These are phyloP conservation scores for Grus americana DNA, from an alignment of 2,113 vertebrate species.

Conservation along the genomic window DNA sequence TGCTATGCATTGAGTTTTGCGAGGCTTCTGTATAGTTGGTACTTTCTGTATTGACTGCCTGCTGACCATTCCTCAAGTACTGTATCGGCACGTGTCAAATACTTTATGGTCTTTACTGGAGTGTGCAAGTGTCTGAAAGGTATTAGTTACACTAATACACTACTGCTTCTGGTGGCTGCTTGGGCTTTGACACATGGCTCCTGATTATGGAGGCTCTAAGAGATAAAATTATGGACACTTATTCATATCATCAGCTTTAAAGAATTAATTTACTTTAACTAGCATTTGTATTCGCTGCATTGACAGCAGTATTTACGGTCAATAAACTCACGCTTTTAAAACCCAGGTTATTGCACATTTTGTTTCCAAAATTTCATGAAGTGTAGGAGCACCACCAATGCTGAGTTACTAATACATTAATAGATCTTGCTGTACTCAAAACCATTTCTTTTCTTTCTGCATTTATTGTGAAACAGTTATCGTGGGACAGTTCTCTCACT, in stretches of 20 bases:
- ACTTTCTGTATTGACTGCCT: neutral
- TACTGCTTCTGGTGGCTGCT: neutral
- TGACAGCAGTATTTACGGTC: neutral
- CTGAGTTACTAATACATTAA: neutral
- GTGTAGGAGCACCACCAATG: neutral
- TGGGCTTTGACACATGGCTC: neutral
- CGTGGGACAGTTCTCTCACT: neutral
- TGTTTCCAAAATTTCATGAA: neutral
- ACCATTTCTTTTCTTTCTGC: neutral
- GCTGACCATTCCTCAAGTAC: accelerated
- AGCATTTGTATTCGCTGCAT: neutral
- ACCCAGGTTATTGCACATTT: neutral
- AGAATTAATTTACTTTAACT: neutral
- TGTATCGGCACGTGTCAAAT: accelerated
- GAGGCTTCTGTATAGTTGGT: neutral
- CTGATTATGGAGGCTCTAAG: neutral
- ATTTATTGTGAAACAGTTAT: neutral
- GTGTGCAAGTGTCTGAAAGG: neutral
- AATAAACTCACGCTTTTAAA: neutral
- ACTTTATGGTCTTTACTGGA: neutral
- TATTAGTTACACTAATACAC: neutral
- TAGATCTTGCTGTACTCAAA: neutral
- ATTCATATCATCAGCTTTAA: neutral
- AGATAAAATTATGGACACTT: neutral
- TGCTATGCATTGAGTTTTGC: neutral